These are phyloP conservation scores for Julus scanicus DNA, from an alignment of 2,888 invertebrate species.

Conservation along the genomic window DNA sequence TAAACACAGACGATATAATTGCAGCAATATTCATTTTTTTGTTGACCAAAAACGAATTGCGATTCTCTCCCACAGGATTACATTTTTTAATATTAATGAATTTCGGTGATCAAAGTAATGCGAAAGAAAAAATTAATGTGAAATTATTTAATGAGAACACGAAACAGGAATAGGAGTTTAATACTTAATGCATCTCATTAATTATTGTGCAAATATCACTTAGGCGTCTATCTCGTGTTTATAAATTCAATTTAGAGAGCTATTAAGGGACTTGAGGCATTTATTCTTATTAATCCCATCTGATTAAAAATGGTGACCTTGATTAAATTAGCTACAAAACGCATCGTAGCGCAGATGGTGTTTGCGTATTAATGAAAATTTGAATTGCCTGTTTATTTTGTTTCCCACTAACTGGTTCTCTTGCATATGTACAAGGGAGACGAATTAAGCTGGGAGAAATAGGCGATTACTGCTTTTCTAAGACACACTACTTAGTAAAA, in stretches of 20 bases:
- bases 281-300: constrained; percentile 46
- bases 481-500: constrained; percentile 6
- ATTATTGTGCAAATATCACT: constrained; percentile 40
- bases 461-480: constrained; percentile 21
- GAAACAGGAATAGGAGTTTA: constrained; percentile 28
- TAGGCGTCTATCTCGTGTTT: constrained; percentile 16
- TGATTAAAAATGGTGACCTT: constrained; percentile 48
- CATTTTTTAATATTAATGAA: constrained; percentile 43
- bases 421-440: not conserved
- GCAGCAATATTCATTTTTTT: constrained; percentile 2
- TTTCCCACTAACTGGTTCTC: not conserved
- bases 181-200: constrained; percentile 34
- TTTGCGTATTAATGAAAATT: constrained; percentile 46
- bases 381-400: constrained; percentile 49
- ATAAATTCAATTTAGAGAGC: constrained; percentile 47
- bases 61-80: constrained; percentile 20
- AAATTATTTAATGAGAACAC: constrained; percentile 48
- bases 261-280: constrained; percentile 15
- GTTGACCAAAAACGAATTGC: constrained; percentile 26
- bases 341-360: constrained; percentile 26
- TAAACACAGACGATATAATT: constrained; percentile 2
- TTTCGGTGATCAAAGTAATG: constrained; percentile 14
- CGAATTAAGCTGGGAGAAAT: constrained; percentile 22
- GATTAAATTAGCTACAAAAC: constrained; percentile 45
- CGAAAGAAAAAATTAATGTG: constrained; percentile 43